These are phyloP conservation scores for Tinamus major DNA, from an alignment of 2,797 vertebrate species.

Conservation along the genomic window DNA sequence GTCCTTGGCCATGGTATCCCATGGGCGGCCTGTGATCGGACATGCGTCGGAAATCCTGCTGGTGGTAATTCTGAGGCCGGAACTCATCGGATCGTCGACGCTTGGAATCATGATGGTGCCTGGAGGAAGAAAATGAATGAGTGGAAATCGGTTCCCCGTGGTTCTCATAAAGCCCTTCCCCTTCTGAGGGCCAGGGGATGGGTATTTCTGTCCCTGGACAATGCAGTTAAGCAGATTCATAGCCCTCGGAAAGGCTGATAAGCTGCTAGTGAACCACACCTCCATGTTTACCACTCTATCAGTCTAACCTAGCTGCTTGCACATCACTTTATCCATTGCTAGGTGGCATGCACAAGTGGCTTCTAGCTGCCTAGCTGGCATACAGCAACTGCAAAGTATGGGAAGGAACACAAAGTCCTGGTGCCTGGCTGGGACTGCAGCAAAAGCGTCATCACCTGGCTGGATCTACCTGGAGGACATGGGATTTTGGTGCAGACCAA, in stretches of 20 bases:
- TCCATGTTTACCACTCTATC: neutral
- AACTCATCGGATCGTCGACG: conserved; percentile 92
- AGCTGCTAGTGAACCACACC: neutral
- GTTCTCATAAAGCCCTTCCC: too few relatives aligned
- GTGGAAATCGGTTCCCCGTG: neutral
- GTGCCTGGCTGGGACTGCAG: neutral
- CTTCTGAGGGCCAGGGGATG: neutral
- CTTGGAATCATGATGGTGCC: conserved; percentile 92
- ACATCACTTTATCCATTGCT: neutral
- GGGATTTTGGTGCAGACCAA: neutral
- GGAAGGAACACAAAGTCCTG: neutral
- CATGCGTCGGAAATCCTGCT: conserved; percentile 93
- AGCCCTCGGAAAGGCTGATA: neutral
- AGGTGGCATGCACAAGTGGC: too few relatives aligned
- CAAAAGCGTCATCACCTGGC: neutral
- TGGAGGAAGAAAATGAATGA: conserved; percentile 35
- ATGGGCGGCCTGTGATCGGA: conserved; percentile 88
- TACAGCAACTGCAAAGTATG: neutral
- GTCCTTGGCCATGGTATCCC: conserved; percentile 85
- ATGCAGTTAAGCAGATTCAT: neutral
- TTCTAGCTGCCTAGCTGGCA: neutral
- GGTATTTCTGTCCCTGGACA: neutral
- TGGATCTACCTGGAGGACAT: neutral
- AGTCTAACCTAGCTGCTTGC: neutral
- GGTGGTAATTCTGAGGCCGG: conserved; percentile 88